Evolutionary conservation across 2,888 invertebrate genomes (phyloP).

Genomic region (Cheilosia scutellata): DNA sequence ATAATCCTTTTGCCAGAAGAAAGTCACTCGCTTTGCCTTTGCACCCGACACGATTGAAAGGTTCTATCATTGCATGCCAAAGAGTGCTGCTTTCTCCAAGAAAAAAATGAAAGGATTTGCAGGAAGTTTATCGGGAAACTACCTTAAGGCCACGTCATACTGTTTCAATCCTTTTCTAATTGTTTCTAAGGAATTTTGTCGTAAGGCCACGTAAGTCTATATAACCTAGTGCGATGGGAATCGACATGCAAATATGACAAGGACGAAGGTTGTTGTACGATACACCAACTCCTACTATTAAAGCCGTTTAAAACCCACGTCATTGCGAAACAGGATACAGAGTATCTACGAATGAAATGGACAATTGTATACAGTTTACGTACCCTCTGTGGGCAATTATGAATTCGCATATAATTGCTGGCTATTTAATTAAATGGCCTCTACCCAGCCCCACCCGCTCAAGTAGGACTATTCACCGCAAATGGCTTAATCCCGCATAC

Average conservation of each 20-base stretch:
- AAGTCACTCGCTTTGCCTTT: conserved; percentile 10
- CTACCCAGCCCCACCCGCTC: conserved; percentile 28
- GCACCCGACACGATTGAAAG: conserved; percentile 1
- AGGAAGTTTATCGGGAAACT: conserved; percentile 21
- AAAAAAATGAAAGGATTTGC: conserved; percentile 44
- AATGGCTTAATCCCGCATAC: conserved; percentile 65
- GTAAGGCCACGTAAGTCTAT: conserved; percentile 63
- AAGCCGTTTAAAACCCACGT: conserved; percentile 2
- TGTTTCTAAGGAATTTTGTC: background rate
- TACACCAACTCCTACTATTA: background rate
- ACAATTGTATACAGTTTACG: conserved; percentile 37
- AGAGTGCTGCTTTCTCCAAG: background rate
- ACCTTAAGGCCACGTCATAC: conserved; percentile 58
- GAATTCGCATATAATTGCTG: conserved; percentile 60
- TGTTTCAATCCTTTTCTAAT: conserved; percentile 15
- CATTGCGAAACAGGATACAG: background rate
- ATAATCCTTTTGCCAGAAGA: conserved; percentile 50
- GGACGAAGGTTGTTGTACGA: conserved; percentile 6
- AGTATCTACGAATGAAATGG: conserved; percentile 4
- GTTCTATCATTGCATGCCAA: conserved; percentile 28
- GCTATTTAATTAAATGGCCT: conserved; percentile 65
- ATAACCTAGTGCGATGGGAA: conserved; percentile 17
- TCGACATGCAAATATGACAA: conserved; percentile 58
- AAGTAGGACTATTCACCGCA: conserved; percentile 45
- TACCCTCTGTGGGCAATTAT: conserved; percentile 67